Evolutionary conservation across 2,888 invertebrate genomes (phyloP).

Genomic region (Xestobium rufovillosum): DNA sequence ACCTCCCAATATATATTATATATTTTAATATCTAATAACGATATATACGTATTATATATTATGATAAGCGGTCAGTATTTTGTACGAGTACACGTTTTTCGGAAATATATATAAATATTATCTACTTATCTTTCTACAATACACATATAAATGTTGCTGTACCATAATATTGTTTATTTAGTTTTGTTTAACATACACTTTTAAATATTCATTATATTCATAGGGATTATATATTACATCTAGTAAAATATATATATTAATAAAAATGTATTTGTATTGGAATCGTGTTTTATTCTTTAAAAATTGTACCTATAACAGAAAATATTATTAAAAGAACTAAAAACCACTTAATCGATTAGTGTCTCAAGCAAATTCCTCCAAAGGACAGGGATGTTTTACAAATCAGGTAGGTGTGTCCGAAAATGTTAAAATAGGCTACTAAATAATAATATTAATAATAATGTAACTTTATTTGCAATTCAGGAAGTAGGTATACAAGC

Average conservation of each 20-base stretch:
- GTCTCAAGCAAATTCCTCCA: too few relatives aligned
- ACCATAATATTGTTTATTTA: conserved; percentile 43
- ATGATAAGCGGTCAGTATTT: conserved; percentile 42
- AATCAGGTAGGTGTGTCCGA: too few relatives aligned
- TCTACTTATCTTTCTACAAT: conserved; percentile 44
- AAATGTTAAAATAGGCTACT: too few relatives aligned
- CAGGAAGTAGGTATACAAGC: too few relatives aligned
- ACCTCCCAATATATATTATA: conserved; percentile 42
- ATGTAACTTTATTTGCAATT: too few relatives aligned
- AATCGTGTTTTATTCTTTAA: conserved; percentile 26
- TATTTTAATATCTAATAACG: conserved; percentile 37
- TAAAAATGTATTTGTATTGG: conserved; percentile 47
- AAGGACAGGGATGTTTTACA: too few relatives aligned
- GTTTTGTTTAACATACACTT: conserved; percentile 46
- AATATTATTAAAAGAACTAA: too few relatives aligned
- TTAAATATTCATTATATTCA: conserved; percentile 40
- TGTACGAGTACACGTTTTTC: conserved; percentile 46
- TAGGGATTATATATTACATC: conserved; percentile 40
- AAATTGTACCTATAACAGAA: too few relatives aligned
- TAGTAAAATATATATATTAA: conserved; percentile 46
- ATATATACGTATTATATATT: conserved; percentile 39
- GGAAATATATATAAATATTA: conserved; percentile 41
- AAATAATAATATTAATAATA: too few relatives aligned
- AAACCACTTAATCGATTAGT: too few relatives aligned
- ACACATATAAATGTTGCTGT: conserved; percentile 45